Evolutionary conservation across 2,797 vertebrate species (phyloP).

Genomic region (Emydoidea blandingii): DNA sequence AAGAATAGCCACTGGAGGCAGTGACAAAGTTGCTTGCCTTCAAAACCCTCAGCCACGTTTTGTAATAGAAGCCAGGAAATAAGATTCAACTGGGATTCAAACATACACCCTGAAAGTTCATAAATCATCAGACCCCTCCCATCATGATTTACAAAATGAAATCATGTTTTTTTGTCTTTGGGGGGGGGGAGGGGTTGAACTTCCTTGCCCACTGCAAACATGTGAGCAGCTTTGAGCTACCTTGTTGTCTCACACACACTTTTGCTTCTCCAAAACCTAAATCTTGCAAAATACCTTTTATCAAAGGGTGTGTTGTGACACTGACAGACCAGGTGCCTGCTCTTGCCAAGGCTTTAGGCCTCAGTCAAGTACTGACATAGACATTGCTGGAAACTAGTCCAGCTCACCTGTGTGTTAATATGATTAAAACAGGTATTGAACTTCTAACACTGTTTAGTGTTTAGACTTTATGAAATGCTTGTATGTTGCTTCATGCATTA

Average conservation of each 20-base stretch:
- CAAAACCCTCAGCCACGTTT: background rate
- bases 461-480: background rate
- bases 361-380: background rate
- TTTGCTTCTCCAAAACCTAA: background rate
- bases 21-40: background rate
- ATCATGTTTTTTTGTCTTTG: background rate
- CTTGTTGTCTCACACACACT: background rate
- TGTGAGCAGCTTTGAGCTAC: background rate
- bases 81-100: background rate
- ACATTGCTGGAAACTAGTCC: background rate
- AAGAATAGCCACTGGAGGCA: background rate
- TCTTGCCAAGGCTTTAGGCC: background rate
- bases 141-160: background rate
- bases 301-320: background rate
- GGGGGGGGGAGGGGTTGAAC: accelerated
- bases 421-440: background rate
- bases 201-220: background rate
- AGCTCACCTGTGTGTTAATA: background rate
- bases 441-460: background rate
- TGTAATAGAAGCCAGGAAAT: conserved; percentile 38
- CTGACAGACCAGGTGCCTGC: background rate
- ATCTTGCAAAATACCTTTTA: background rate
- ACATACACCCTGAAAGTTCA: background rate
- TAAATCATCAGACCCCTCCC: background rate
- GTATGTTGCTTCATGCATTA: background rate